Percentiles rank a stretch among this genome's conserved stretches.
These are phyloP conservation scores for Masnerella sp. DNA, from an alignment of 2,888 invertebrate genomes.

Conservation along the genomic window DNA sequence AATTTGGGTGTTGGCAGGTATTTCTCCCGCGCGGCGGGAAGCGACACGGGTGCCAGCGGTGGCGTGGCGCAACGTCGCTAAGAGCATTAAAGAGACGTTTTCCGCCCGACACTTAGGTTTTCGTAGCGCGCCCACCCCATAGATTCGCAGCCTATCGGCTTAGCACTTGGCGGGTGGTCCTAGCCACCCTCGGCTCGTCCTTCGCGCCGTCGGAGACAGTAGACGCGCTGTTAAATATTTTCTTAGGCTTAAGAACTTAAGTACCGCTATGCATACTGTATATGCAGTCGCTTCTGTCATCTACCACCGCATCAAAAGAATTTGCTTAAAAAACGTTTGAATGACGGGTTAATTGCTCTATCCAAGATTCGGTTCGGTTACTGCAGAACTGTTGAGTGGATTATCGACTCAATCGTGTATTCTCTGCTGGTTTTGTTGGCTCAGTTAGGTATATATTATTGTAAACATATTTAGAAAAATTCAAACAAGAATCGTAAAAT, in stretches of 20 bases:
- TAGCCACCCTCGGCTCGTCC: conserved; percentile 58
- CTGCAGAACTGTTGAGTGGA: no score
- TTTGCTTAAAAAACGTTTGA: no score
- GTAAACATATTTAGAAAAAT: no score
- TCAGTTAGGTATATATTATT: no score
- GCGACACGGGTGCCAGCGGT: conserved; percentile 63
- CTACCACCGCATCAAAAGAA: no score
- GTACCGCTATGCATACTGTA: conserved; percentile 60
- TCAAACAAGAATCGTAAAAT: no score
- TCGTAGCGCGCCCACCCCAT: conserved; percentile 69
- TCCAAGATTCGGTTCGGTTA: no score
- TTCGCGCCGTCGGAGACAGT: conserved; percentile 53
- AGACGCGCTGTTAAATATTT: conserved; percentile 69
- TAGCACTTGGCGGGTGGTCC: conserved; percentile 74
- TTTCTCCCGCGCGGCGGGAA: conserved; percentile 72
- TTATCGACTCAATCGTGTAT: no score
- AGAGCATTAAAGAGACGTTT: conserved; percentile 77
- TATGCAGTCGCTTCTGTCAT: no score
- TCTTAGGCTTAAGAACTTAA: conserved; percentile 66
- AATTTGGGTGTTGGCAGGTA: conserved; percentile 73
- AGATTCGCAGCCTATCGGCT: conserved; percentile 76
- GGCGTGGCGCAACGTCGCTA: conserved; percentile 71
- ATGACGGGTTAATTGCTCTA: no score
- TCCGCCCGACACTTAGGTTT: conserved; percentile 74
- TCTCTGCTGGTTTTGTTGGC: no score